Conservation (phyloP, 2,113 vertebrate genomes). For the Rhombomys opimus region DNA sequence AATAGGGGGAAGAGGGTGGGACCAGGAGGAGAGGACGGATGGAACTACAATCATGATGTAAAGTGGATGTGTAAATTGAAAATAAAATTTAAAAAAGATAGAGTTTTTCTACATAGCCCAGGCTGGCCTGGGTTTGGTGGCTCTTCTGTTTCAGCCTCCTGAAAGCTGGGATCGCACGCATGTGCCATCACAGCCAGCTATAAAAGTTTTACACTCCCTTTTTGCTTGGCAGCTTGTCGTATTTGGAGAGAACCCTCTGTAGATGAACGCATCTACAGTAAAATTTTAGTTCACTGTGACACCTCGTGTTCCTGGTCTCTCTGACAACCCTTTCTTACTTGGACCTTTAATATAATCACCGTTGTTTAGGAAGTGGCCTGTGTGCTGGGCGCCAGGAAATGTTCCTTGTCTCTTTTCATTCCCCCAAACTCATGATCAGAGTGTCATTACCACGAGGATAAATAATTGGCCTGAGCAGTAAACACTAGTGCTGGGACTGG, state of each 20-base stretch:
- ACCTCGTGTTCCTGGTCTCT: neutral
- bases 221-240: neutral
- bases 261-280: neutral
- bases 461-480: neutral
- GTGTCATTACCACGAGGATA: neutral
- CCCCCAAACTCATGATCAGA: neutral
- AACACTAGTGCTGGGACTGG: neutral
- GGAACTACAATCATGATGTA: no score
- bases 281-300: neutral
- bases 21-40: no score
- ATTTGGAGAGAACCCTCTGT: neutral
- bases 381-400: no score
- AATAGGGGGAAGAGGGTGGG: no score
- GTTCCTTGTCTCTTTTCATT: neutral
- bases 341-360: neutral
- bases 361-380: neutral
- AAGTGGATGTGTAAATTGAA: no score
- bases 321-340: neutral
- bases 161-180: neutral
- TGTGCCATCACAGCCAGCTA: neutral
- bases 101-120: neutral
- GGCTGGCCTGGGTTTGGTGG: neutral
- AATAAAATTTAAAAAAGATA: no score
- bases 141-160: no score
- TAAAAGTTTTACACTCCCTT: neutral